Conservation (phyloP, 2,888 invertebrate genomes). For the Ectemnius continuus region DNA sequence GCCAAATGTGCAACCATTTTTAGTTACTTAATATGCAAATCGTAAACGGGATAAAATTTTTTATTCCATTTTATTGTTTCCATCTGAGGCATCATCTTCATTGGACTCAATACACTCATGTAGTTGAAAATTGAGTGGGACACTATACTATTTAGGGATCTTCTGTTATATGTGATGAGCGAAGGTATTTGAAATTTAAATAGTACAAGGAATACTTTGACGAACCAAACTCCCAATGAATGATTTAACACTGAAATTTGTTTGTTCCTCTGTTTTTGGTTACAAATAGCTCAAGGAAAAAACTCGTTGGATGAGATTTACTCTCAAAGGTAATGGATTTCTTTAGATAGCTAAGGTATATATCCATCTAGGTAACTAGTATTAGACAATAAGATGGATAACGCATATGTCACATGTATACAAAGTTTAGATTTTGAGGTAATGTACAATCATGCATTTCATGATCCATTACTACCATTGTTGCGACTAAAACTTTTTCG, state of each 20-base stretch:
- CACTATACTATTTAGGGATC: slow-evolving; percentile 38
- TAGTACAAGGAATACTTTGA: neutral
- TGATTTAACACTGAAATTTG: neutral
- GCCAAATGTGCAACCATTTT: slow-evolving; percentile 54
- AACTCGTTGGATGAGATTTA: slow-evolving; percentile 23
- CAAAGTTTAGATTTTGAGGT: slow-evolving; percentile 65
- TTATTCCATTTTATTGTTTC: slow-evolving; percentile 37
- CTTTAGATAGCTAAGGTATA: slow-evolving; percentile 63
- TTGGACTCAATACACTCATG: slow-evolving; percentile 38
- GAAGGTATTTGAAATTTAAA: slow-evolving; percentile 4
- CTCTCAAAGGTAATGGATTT: slow-evolving; percentile 29
- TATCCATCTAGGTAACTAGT: slow-evolving; percentile 59
- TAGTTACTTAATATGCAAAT: slow-evolving; percentile 57
- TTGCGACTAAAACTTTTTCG: slow-evolving; percentile 59
- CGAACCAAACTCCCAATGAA: neutral
- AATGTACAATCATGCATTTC: slow-evolving; percentile 68
- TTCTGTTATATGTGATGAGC: slow-evolving; percentile 42
- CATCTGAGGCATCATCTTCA: slow-evolving; percentile 24
- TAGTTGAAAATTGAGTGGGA: slow-evolving; percentile 32
- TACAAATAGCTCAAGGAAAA: slow-evolving; percentile 22
- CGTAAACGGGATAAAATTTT: slow-evolving; percentile 38
- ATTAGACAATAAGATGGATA: slow-evolving; percentile 56
- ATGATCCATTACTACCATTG: slow-evolving; percentile 61
- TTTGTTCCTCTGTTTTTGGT: slow-evolving; percentile 21
- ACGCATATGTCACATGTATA: slow-evolving; percentile 58